A percentile compares a stretch with the other conserved stretches of the same genome.
Conservation (phyloP, 2,888 invertebrate genomes). For the Pimpla rufipes region DNA sequence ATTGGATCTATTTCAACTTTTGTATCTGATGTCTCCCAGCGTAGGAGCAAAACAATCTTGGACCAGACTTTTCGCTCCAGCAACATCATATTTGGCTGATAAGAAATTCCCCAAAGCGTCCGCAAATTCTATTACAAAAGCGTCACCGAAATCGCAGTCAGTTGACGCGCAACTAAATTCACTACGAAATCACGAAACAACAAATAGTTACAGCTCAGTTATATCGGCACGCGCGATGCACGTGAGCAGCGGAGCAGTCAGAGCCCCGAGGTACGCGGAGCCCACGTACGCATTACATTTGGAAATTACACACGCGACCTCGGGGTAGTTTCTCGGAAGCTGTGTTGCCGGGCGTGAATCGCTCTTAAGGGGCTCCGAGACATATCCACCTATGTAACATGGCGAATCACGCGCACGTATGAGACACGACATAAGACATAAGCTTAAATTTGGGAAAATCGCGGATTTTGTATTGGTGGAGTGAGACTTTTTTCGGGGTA, state of each 20-base stretch:
- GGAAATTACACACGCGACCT: slow-evolving; percentile 47
- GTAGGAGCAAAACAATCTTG: too few species aligned
- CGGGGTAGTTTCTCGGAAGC: slow-evolving; percentile 35
- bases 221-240: not conserved
- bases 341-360: slow-evolving; percentile 32
- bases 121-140: not conserved
- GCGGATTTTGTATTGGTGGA: too few species aligned
- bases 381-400: not conserved
- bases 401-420: too few species aligned
- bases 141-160: not conserved
- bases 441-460: too few species aligned
- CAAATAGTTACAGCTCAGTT: too few species aligned
- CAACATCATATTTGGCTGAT: not conserved
- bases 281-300: slow-evolving; percentile 20
- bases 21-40: too few species aligned
- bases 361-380: not conserved
- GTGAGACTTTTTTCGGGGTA: too few species aligned
- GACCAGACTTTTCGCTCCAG: too few species aligned
- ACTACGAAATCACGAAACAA: not conserved
- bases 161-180: not conserved
- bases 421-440: too few species aligned
- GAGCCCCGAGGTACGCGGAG: too few species aligned
- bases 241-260: not conserved
- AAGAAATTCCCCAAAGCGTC: not conserved
- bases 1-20: too few species aligned